Evolutionary conservation across 1,140 invertebrate genomes (phyloP).

Genomic region (Drosophila takahashii): DNA sequence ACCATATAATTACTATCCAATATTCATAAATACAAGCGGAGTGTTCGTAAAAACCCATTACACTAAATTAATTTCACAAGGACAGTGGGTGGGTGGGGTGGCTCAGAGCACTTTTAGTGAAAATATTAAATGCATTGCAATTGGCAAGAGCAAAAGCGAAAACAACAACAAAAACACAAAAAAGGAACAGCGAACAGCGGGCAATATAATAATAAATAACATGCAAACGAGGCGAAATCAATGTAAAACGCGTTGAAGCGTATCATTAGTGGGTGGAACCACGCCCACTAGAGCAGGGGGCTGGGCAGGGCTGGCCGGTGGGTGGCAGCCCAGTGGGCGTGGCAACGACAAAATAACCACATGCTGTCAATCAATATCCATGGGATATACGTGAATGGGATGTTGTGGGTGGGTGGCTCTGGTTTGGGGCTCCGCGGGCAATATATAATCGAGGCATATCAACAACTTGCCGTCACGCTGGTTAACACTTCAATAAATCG

Average conservation of each 20-base stretch:
- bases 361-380: constrained; percentile 64
- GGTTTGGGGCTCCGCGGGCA: constrained; percentile 7
- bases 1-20: constrained; percentile 69
- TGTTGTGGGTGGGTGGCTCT: constrained; percentile 13
- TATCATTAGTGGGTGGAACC: constrained; percentile 62
- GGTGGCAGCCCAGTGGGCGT: constrained; percentile 26
- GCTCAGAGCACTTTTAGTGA: constrained; percentile 15
- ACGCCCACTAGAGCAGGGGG: background rate
- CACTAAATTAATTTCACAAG: constrained; percentile 67
- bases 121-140: constrained; percentile 58
- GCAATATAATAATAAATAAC: constrained; percentile 76
- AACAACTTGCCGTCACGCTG: constrained; percentile 73
- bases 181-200: constrained; percentile 16
- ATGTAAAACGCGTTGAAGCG: constrained; percentile 77
- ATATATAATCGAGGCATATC: constrained; percentile 60
- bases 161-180: constrained; percentile 25
- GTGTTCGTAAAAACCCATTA: constrained; percentile 57
- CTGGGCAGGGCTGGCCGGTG: background rate
- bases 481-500: constrained; percentile 82
- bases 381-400: constrained; percentile 11
- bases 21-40: constrained; percentile 53
- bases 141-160: constrained; percentile 16
- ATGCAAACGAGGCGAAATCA: constrained; percentile 74
- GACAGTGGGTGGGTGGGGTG: constrained; percentile 6
- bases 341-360: constrained; percentile 54